Conservation (phyloP, 2,888 invertebrate species). For the Therioaphis trifolii region DNA sequence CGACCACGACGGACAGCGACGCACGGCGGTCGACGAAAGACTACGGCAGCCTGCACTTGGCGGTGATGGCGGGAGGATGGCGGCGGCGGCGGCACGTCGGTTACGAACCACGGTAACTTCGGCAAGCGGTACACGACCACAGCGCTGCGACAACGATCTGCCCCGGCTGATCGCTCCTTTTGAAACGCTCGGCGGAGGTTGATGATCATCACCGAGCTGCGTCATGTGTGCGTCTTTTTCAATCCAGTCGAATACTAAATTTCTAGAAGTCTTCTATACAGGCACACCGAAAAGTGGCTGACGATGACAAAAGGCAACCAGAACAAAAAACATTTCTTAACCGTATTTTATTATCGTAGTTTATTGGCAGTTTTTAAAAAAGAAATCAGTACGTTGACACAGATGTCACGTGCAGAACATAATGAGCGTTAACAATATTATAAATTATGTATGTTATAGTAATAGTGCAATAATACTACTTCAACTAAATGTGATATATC, state of each 20-base stretch:
- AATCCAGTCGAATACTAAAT: neutral
- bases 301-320: too few relatives aligned
- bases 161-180: neutral
- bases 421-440: too few relatives aligned
- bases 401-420: too few relatives aligned
- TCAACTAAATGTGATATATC: too few relatives aligned
- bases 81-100: neutral
- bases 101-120: neutral
- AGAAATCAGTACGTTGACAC: too few relatives aligned
- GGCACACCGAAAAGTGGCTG: neutral
- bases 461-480: too few relatives aligned
- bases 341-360: too few relatives aligned
- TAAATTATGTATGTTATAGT: too few relatives aligned
- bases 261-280: too few relatives aligned
- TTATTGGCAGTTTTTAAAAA: too few relatives aligned
- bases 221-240: neutral
- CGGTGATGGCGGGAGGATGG: neutral
- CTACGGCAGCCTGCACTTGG: neutral
- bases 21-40: neutral
- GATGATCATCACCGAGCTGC: neutral
- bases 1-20: neutral
- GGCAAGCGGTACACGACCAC: neutral
- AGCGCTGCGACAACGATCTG: constrained; percentile 7
- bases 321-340: too few relatives aligned
- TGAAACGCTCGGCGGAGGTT: neutral